Base-by-base conservation (phyloP, 2,797 vertebrate species). In the Sebastes hubbsi region DNA sequence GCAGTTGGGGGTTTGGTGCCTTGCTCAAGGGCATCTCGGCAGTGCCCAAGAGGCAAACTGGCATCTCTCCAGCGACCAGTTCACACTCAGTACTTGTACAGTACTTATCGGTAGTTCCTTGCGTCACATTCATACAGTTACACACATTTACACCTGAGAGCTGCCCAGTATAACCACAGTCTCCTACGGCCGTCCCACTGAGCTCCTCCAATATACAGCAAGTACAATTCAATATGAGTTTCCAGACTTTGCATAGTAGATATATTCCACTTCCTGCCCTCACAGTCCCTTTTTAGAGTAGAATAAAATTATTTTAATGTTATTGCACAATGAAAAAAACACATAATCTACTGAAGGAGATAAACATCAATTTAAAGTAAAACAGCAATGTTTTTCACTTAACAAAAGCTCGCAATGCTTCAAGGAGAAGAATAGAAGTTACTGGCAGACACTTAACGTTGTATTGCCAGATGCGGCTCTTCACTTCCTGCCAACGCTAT, bases 401-500 rank as follows among this genome's bases (percentile, higher is more conserved):
- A 11, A 22, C 20, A 22, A 54, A 54, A 54, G 52, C 52, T 54
- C n/a, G n/a, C 52, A 54, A 22, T n/a, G n/a, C 52, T 11, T 54
- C 20, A 54, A 11, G 52, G 8, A 54, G 52, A 54, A 46, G 42
- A 46, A 46, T 46, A 46, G 52, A 54, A n/a, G 52, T n/a, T 54
- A 54, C 52, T 22, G n/a, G 52, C 52, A 54, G 52, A 54, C 52
- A 54, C 20, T 22, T 22, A 5, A 49, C 18, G n/a, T 22, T 54
- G 52, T 54, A 75, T 67, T 79, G 27, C 22, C 71, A 8, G 22
- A 8, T 54, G 3, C 30, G 1, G 46, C 74, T 68, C 46, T 56
- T 8, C 55, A 12, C 67, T 81, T 80, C 49, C 69, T 83, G 69
- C 63, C 66, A 83, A 49, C 61, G 71, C 72, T 38, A 54, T 78